Evolutionary conservation across 2,888 invertebrate genomes (phyloP).

Genomic region (Leptarthrus brevirostris): DNA sequence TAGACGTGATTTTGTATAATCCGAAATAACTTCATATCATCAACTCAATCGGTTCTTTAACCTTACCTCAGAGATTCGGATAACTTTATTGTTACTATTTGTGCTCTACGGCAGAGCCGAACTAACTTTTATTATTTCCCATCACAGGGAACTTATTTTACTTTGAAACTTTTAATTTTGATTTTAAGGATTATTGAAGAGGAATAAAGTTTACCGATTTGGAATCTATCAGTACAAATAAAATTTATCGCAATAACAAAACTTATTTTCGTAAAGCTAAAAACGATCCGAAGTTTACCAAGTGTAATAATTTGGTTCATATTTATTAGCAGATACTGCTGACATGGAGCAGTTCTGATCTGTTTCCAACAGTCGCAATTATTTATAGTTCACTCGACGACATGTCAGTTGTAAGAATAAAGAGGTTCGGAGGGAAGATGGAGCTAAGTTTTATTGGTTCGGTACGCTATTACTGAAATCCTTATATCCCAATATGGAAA

Average conservation of each 20-base stretch:
- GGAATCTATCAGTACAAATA: too few relatives aligned
- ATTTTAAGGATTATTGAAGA: too few relatives aligned
- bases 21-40: too few relatives aligned
- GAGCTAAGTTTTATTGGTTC: constrained; percentile 29
- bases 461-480: constrained; percentile 16
- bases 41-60: too few relatives aligned
- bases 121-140: too few relatives aligned
- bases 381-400: constrained; percentile 13
- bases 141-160: too few relatives aligned
- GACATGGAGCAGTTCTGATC: not conserved
- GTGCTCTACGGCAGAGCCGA: too few relatives aligned
- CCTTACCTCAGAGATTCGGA: too few relatives aligned
- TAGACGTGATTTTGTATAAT: too few relatives aligned
- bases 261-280: not conserved
- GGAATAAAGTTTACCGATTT: too few relatives aligned
- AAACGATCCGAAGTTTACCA: not conserved
- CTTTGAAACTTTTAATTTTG: too few relatives aligned
- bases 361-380: constrained; percentile 9
- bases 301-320: not conserved
- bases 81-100: too few relatives aligned
- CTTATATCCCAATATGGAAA: constrained; percentile 3
- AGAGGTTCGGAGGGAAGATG: not conserved
- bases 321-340: not conserved
- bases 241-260: not conserved
- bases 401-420: constrained; percentile 1